phyloP scores from a whole-genome alignment of 2,888 invertebrate genomes.

The Eudemis profundana region DNA sequence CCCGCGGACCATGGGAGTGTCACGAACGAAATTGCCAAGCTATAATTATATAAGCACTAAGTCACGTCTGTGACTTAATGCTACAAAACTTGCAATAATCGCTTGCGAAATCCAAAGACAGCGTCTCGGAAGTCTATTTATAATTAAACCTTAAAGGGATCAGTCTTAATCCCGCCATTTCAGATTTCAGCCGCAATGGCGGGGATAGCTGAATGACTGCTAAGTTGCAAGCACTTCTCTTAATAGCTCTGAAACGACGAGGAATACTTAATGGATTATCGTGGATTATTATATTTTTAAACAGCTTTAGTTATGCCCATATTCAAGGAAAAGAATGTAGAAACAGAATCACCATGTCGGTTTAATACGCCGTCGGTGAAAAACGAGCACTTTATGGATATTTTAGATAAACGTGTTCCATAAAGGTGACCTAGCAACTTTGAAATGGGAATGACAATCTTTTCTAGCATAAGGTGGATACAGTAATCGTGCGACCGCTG shows the following conservation, averaged over 20 bases:
- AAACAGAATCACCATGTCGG: neutral
- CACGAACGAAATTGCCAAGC: too few relatives aligned
- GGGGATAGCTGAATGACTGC: conserved; percentile 22
- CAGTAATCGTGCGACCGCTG: too few relatives aligned
- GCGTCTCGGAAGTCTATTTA: conserved; percentile 1
- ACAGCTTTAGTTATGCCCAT: conserved; percentile 17
- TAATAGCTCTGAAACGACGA: conserved; percentile 40
- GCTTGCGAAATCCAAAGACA: neutral
- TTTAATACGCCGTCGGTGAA: too few relatives aligned
- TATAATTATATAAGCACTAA: too few relatives aligned
- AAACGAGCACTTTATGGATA: too few relatives aligned
- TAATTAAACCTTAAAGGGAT: conserved; percentile 7
- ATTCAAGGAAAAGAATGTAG: neutral
- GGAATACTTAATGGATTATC: conserved; percentile 45
- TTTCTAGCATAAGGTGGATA: too few relatives aligned
- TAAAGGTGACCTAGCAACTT: too few relatives aligned
- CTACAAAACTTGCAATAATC: neutral
- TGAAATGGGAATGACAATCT: too few relatives aligned
- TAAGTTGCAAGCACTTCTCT: conserved; percentile 26
- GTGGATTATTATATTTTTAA: conserved; percentile 48
- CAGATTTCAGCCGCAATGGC: conserved; percentile 2
- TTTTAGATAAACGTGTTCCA: too few relatives aligned
- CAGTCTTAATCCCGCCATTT: conserved; percentile 24
- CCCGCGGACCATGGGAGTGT: too few relatives aligned
- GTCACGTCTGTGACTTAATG: neutral